A percentile compares a stretch with the other conserved stretches of the same genome.
These are phyloP conservation scores for Philhelius pedissequus DNA, from an alignment of 2,888 invertebrate species.

Conservation along the genomic window DNA sequence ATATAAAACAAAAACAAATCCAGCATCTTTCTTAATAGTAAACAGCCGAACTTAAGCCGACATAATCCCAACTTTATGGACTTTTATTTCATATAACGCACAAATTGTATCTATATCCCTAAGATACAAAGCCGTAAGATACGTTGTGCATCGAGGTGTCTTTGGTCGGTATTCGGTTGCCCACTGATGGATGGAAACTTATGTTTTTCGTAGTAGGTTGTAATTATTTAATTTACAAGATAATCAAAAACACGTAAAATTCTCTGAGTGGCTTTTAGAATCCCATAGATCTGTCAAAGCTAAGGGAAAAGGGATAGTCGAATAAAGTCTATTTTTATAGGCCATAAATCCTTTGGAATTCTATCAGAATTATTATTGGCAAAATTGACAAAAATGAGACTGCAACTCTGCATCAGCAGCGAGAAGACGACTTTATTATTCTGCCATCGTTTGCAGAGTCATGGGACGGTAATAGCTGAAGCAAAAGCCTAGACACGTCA, in stretches of 20 bases:
- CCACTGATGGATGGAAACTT: slow-evolving; percentile 28
- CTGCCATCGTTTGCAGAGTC: slow-evolving; percentile 44
- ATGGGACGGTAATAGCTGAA: slow-evolving; percentile 35
- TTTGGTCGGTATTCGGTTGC: background rate
- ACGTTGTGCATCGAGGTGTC: background rate
- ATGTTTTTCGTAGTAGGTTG: slow-evolving; percentile 42
- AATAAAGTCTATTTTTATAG: background rate
- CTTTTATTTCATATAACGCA: slow-evolving; percentile 51
- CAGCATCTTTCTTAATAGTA: slow-evolving; percentile 28
- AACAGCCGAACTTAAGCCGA: slow-evolving; percentile 43
- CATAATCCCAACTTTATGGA: slow-evolving; percentile 63
- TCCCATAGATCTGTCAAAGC: too few species aligned
- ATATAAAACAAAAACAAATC: slow-evolving; percentile 56
- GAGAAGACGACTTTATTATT: slow-evolving; percentile 36
- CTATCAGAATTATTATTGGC: slow-evolving; percentile 30
- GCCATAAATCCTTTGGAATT: slow-evolving; percentile 8
- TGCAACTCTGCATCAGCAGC: slow-evolving; percentile 48
- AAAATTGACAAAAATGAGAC: slow-evolving; percentile 51
- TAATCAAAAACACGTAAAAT: slow-evolving; percentile 30
- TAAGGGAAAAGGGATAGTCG: background rate
- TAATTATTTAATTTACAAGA: slow-evolving; percentile 56
- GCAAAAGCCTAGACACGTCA: slow-evolving; percentile 51
- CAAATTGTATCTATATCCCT: background rate
- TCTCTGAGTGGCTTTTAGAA: background rate
- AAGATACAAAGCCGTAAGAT: background rate